These are phyloP conservation scores for Prunella fulvescens DNA, from an alignment of 2,113 vertebrate genomes.

Conservation along the genomic window DNA sequence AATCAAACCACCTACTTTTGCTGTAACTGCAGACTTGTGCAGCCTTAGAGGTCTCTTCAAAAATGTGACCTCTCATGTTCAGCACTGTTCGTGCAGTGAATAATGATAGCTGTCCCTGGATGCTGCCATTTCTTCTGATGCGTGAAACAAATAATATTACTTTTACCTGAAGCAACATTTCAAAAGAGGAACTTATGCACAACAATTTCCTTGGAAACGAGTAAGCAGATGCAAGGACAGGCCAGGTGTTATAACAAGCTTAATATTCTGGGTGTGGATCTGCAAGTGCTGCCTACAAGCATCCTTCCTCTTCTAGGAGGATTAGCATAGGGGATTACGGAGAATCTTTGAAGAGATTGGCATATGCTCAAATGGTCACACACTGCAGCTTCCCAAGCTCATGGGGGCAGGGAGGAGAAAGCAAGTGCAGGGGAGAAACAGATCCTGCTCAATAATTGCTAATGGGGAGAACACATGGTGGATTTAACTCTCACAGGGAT, in stretches of 20 bases:
- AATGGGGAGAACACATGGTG: neutral
- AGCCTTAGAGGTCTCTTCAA: neutral
- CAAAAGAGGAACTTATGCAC: neutral
- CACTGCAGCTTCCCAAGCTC: neutral
- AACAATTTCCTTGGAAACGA: neutral
- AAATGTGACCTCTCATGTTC: neutral
- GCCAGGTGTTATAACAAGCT: conserved; percentile 26
- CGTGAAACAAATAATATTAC: neutral
- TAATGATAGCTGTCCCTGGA: neutral
- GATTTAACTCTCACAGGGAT: neutral
- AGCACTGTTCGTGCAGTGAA: neutral
- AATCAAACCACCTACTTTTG: neutral
- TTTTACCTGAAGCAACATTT: neutral
- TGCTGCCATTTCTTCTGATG: neutral
- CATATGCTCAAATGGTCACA: neutral
- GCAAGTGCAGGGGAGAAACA: neutral
- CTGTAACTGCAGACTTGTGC: neutral
- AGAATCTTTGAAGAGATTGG: conserved; percentile 20
- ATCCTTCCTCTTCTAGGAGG: conserved; percentile 14
- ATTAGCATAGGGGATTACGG: conserved; percentile 32
- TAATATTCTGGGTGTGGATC: conserved; percentile 11
- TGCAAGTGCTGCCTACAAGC: neutral
- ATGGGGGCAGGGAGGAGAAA: neutral
- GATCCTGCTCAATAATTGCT: neutral
- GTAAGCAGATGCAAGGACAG: neutral